These are phyloP conservation scores for Drosophila kikkawai DNA, from an alignment of 1,140 invertebrate species.

Conservation along the genomic window DNA sequence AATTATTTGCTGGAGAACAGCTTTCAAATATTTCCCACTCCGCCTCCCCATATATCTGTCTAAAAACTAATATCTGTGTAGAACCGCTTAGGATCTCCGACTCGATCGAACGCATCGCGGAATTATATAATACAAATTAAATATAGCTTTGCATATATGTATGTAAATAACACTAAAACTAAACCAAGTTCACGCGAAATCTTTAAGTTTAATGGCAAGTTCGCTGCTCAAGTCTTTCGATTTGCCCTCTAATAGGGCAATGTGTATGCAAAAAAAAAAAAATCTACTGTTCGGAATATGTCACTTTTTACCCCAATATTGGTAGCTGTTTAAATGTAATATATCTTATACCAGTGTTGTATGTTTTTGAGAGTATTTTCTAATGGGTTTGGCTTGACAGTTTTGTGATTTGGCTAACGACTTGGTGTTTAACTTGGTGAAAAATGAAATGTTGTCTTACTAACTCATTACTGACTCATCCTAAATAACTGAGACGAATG, in stretches of 20 bases:
- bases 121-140: slow-evolving; percentile 30
- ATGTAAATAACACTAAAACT: not conserved
- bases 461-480: slow-evolving; percentile 33
- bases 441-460: not conserved
- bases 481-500: too few relatives aligned
- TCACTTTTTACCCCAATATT: not conserved
- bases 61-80: slow-evolving; percentile 22
- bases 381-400: not conserved
- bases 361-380: not conserved
- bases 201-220: slow-evolving; percentile 53
- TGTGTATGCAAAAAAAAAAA: slow-evolving; percentile 27
- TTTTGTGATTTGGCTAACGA: slow-evolving; percentile 19
- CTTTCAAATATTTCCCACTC: slow-evolving; percentile 7
- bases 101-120: slow-evolving; percentile 16
- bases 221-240: slow-evolving; percentile 69
- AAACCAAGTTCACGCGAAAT: slow-evolving; percentile 2
- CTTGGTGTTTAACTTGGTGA: slow-evolving; percentile 1
- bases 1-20: slow-evolving; percentile 28
- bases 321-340: not conserved
- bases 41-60: slow-evolving; percentile 6
- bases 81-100: slow-evolving; percentile 36
- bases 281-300: not conserved
- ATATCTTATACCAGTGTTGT: not conserved
- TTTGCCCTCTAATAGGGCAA: slow-evolving; percentile 39
- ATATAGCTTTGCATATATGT: slow-evolving; percentile 8